Evolutionary conservation across 2,113 vertebrate genomes (phyloP).

Genomic region (Meriones unguiculatus): DNA sequence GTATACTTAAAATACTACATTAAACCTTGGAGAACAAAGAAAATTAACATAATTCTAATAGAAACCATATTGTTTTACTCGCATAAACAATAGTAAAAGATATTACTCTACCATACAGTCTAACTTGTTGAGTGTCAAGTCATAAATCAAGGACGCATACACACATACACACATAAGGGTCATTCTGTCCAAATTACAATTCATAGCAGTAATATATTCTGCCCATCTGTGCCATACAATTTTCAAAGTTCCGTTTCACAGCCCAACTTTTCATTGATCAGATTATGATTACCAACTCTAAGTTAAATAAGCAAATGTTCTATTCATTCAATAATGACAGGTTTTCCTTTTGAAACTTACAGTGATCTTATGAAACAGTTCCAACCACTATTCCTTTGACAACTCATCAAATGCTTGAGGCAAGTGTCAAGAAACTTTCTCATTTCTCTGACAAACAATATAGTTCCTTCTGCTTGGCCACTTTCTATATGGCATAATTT

Average conservation of each 20-base stretch:
- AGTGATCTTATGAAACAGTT: not conserved
- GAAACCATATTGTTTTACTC: not conserved
- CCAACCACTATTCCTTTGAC: not conserved
- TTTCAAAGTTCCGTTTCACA: slow-evolving; percentile 31
- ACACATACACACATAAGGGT: not conserved
- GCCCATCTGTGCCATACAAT: not conserved
- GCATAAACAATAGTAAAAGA: not conserved
- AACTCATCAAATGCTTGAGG: not conserved
- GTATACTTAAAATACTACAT: not conserved
- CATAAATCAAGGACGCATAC: not conserved
- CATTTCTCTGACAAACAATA: slow-evolving; percentile 13
- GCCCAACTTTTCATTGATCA: not conserved
- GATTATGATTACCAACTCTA: not conserved
- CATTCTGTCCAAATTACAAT: slow-evolving; percentile 23
- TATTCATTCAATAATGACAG: not conserved
- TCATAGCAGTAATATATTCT: not conserved
- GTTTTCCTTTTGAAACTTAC: slow-evolving; percentile 22
- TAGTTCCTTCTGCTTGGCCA: not conserved
- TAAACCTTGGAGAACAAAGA: slow-evolving; percentile 14
- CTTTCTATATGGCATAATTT: not conserved
- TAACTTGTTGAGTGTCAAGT: not conserved
- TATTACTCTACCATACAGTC: not conserved
- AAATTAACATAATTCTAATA: not conserved
- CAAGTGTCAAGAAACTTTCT: not conserved
- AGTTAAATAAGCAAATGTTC: not conserved